Evolutionary conservation across 2,113 vertebrate genomes (phyloP), one percentile per base, ranked within the genome.

Genomic region (Pycnonotus jocosus): DNA sequence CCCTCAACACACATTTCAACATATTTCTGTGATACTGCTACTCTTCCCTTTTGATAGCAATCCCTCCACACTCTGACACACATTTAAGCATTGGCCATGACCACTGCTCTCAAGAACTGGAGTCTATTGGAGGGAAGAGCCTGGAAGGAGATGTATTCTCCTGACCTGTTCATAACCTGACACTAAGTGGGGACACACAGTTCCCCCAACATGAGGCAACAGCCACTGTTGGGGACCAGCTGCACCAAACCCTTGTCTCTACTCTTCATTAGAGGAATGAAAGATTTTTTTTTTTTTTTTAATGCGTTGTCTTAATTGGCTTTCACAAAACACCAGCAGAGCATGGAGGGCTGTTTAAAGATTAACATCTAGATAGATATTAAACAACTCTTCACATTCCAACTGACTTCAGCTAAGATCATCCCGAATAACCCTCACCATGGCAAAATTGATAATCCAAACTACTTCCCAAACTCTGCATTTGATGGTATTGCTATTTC

Each of bases 101-200:
- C 35, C 71, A 37, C 0, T 27, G 53, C 58, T 69, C 70, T 69
- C n/a, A 31, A 56, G 61, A 81, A 40, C 33, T 19, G 0, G 2
- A 57, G 35, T 14, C 35, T 50, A 1, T 3, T 20, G 62, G 38
- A 78, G 6, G 19, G 56, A 87, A 53, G 10, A 82, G 35, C 33
- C 13, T 65, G 24, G 53, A 40, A 88, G 38, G 28, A 40, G 24
- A 68, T 4, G 15, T 2, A 60, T 38, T 57, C 64, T 81, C 61
- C 66, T 58, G 40, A 73, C 50, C 38, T 51, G 33, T 15, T 66
- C 66, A 35, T 13, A 86, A 57, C 15, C 31, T 2, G 3, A n/a
- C 17, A 19, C n/a, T 24, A 80, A 48, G 35, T 2, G 30, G 37
- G 47, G 50, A 57, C 0, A 0, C 7, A 3, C 5, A 3, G 24